phyloP scores from a whole-genome alignment of 2,797 vertebrate genomes.

The Melanitta fusca region DNA sequence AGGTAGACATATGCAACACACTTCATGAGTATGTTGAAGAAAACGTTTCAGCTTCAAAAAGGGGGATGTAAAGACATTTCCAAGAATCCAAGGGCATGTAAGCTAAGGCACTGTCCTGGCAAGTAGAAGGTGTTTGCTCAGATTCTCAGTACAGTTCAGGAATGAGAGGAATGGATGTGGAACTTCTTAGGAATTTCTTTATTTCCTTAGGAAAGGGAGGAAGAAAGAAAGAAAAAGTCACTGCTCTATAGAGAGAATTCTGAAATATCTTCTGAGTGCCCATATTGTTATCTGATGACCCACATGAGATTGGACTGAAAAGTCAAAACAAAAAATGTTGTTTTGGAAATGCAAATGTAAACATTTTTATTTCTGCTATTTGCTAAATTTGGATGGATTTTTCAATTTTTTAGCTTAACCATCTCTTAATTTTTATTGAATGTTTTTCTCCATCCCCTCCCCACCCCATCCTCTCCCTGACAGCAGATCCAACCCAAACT shows the following conservation, averaged over 20 bases:
- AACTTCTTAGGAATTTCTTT: neutral
- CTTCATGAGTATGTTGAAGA: neutral
- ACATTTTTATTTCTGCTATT: neutral
- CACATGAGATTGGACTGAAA: neutral
- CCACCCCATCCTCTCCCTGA: neutral
- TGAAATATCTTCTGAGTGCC: neutral
- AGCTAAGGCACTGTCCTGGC: neutral
- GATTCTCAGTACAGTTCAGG: neutral
- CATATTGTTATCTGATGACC: neutral
- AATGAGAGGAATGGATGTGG: neutral
- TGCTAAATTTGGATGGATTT: neutral
- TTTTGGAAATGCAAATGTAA: neutral
- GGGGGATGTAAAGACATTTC: neutral
- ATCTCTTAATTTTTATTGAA: neutral
- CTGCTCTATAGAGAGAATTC: neutral
- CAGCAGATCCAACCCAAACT: neutral
- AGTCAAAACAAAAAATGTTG: neutral
- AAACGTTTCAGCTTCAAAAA: neutral
- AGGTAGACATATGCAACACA: neutral
- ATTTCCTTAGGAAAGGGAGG: no score
- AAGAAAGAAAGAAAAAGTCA: neutral
- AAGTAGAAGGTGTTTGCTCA: neutral
- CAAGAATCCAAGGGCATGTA: neutral
- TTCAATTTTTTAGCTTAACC: neutral
- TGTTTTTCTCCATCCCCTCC: neutral